Conservation (phyloP, 2,113 vertebrate genomes). For the Psammodynastes pulverulentus region DNA sequence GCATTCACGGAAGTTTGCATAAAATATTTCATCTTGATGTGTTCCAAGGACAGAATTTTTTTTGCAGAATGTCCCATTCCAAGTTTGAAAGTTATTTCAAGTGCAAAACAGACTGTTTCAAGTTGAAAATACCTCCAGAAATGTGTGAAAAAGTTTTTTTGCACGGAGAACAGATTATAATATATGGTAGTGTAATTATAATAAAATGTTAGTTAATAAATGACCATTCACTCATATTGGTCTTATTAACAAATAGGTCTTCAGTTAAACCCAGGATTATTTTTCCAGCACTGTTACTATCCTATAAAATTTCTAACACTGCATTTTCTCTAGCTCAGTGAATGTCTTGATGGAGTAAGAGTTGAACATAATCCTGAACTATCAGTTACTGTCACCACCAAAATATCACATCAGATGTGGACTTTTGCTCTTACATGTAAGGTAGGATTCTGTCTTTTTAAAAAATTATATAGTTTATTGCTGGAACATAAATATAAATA, state of each 20-base stretch:
- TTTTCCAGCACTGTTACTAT: conserved; percentile 15
- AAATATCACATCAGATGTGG: conserved; percentile 94
- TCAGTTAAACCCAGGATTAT: conserved; percentile 7
- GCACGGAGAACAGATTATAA: neutral
- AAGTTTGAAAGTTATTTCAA: neutral
- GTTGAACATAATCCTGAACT: conserved; percentile 90
- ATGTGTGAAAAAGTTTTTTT: neutral
- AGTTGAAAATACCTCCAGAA: neutral
- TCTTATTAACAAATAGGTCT: neutral
- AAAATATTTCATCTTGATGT: neutral
- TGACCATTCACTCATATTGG: neutral
- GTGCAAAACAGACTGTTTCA: neutral
- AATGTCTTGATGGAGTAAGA: conserved; percentile 89
- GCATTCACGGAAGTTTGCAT: neutral
- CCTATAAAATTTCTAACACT: conserved; percentile 24
- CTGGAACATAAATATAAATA: neutral
- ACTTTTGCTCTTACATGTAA: conserved; percentile 95
- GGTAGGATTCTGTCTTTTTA: conserved; percentile 70
- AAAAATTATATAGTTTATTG: neutral
- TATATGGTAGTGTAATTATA: neutral
- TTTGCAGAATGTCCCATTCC: neutral
- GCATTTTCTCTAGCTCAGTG: conserved; percentile 81
- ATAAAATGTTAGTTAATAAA: conserved; percentile 9
- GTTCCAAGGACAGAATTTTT: neutral
- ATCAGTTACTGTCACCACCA: conserved; percentile 91